Conservation (phyloP, 2,797 vertebrate species). For the Acipenser oxyrinchus region DNA sequence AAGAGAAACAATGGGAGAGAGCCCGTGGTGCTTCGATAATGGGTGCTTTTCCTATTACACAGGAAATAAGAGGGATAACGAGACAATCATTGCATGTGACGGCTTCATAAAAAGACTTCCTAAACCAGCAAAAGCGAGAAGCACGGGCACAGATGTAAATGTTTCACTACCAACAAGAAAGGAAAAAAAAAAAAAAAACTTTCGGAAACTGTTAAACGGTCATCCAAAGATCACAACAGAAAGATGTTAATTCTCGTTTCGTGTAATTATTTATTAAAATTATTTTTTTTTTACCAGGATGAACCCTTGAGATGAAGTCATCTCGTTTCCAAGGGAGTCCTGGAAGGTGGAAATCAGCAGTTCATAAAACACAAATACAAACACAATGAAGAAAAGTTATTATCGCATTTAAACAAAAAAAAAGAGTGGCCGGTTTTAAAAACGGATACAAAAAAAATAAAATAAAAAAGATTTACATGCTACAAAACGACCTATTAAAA, state of each 20-base stretch:
- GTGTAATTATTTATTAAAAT: constrained; percentile 9
- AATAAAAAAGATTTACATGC: no score
- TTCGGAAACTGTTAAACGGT: background rate
- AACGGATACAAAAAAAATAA: no score
- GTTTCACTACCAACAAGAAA: constrained; percentile 7
- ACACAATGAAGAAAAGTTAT: background rate
- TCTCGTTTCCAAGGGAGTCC: constrained; percentile 24
- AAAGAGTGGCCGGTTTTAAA: no score
- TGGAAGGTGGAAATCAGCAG: constrained; percentile 16
- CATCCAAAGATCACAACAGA: no score
- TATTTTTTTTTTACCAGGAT: constrained; percentile 20
- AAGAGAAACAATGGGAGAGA: no score
- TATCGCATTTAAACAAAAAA: no score
- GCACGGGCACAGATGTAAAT: background rate
- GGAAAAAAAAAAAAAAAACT: background rate
- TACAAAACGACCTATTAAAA: no score
- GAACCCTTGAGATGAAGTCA: constrained; percentile 25
- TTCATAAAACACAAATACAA: constrained; percentile 21
- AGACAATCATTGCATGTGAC: no score
- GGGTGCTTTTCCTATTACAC: no score
- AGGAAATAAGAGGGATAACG: no score
- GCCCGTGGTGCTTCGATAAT: no score
- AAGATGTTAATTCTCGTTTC: constrained; percentile 5
- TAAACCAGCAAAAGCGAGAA: background rate
- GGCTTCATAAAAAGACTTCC: no score